These are phyloP conservation scores for Eilema sororculum DNA, from an alignment of 2,888 invertebrate genomes.

Conservation along the genomic window DNA sequence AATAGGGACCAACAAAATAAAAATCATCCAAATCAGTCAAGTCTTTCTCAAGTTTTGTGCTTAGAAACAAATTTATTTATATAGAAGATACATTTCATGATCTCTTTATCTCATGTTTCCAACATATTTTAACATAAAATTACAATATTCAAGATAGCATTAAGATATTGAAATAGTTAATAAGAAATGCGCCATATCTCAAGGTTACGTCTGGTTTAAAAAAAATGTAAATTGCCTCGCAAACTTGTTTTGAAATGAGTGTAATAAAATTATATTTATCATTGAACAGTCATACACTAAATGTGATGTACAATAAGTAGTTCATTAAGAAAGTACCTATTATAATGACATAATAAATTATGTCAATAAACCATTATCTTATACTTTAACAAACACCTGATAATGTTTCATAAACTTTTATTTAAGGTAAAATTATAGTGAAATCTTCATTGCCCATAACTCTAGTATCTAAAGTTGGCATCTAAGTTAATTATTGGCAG, in stretches of 20 bases:
- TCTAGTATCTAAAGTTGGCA: background rate
- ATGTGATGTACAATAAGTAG: background rate
- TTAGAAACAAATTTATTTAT: background rate
- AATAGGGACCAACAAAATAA: too few species aligned
- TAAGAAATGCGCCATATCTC: background rate
- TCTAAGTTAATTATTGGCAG: background rate
- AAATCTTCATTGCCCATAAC: background rate
- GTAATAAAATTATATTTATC: background rate
- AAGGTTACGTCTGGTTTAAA: conserved; percentile 6
- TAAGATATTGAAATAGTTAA: conserved; percentile 1
- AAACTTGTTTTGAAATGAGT: background rate
- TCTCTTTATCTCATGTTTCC: background rate
- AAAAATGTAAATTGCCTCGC: background rate
- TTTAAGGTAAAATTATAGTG: background rate
- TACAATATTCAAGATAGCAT: background rate
- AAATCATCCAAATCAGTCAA: too few species aligned
- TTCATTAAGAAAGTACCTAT: background rate
- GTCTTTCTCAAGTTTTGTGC: too few species aligned
- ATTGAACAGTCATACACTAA: background rate
- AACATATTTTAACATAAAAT: conserved; percentile 1
- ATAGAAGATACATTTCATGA: background rate
- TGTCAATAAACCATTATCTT: background rate
- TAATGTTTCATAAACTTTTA: background rate
- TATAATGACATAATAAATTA: background rate
- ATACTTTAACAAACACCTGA: conserved; percentile 10